Evolutionary conservation across 1,140 invertebrate species (phyloP).

Genomic region (Pogonomyrmex californicus): DNA sequence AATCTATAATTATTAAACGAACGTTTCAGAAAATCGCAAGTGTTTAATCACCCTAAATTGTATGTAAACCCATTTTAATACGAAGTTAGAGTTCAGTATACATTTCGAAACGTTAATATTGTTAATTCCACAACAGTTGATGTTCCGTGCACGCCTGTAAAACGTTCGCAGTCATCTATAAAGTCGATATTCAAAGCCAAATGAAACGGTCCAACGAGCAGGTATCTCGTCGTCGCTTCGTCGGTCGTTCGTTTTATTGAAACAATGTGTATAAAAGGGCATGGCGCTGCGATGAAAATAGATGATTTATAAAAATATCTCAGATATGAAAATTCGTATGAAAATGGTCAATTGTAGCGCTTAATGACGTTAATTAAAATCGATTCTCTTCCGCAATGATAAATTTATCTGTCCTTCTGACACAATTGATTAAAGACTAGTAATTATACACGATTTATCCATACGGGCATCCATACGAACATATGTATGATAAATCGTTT

Average conservation of each 20-base stretch:
- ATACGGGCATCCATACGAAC: neutral
- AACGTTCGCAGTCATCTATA: slow-evolving; percentile 35
- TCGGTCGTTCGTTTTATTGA: slow-evolving; percentile 24
- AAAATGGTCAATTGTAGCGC: slow-evolving; percentile 7
- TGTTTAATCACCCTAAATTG: slow-evolving; percentile 26
- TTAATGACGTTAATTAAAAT: slow-evolving; percentile 44
- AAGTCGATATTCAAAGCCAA: slow-evolving; percentile 53
- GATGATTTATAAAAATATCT: slow-evolving; percentile 37
- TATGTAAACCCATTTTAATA: slow-evolving; percentile 3
- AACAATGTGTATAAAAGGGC: slow-evolving; percentile 48
- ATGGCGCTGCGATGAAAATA: neutral
- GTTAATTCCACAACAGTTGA: slow-evolving; percentile 37
- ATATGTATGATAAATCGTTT: neutral
- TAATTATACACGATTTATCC: neutral
- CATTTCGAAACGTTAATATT: slow-evolving; percentile 41
- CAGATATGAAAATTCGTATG: slow-evolving; percentile 18
- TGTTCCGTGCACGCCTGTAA: slow-evolving; percentile 24
- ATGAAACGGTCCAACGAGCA: slow-evolving; percentile 43
- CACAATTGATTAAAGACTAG: neutral
- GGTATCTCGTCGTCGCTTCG: slow-evolving; percentile 28
- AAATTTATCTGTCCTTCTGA: slow-evolving; percentile 5
- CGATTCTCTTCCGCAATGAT: slow-evolving; percentile 11
- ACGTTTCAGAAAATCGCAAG: neutral
- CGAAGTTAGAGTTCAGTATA: neutral
- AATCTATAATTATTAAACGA: slow-evolving; percentile 6